A percentile compares a stretch with the other conserved stretches of the same genome.
phyloP scores from a whole-genome alignment of 2,113 vertebrate genomes.

The Benthochromis sp. region DNA sequence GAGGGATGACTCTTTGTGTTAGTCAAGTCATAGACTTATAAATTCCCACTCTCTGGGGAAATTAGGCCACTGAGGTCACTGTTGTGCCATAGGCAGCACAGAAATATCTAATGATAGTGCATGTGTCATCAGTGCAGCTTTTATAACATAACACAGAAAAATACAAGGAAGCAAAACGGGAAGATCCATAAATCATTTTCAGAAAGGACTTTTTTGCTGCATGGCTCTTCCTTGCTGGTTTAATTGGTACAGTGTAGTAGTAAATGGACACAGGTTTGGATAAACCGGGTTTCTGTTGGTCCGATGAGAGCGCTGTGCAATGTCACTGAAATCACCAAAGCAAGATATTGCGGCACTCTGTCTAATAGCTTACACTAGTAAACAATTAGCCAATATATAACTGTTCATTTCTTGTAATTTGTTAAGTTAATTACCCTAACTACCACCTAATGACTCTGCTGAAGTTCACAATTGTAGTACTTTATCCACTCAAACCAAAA shows the following conservation, averaged over 20 bases:
- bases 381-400: not conserved
- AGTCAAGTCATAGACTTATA: slow-evolving; percentile 29
- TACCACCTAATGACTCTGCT: not conserved
- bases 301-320: not conserved
- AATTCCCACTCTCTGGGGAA: slow-evolving; percentile 43
- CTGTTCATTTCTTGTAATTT: not conserved
- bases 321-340: not conserved
- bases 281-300: not conserved
- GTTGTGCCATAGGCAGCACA: slow-evolving; percentile 6
- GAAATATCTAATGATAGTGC: slow-evolving; percentile 10
- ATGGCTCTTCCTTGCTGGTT: not conserved
- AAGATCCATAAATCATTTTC: not conserved
- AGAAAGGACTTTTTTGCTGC: not conserved
- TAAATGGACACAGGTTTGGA: not conserved
- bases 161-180: not conserved
- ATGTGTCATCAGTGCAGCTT: slow-evolving; percentile 1
- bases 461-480: not conserved
- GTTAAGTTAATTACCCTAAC: not conserved
- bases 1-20: not conserved
- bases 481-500: not conserved
- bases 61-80: slow-evolving; percentile 35
- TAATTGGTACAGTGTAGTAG: not conserved
- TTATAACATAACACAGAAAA: not conserved
- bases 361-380: not conserved
- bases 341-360: not conserved